phyloP scores from a whole-genome alignment of 2,888 invertebrate genomes.

The Polyploca ridens region DNA sequence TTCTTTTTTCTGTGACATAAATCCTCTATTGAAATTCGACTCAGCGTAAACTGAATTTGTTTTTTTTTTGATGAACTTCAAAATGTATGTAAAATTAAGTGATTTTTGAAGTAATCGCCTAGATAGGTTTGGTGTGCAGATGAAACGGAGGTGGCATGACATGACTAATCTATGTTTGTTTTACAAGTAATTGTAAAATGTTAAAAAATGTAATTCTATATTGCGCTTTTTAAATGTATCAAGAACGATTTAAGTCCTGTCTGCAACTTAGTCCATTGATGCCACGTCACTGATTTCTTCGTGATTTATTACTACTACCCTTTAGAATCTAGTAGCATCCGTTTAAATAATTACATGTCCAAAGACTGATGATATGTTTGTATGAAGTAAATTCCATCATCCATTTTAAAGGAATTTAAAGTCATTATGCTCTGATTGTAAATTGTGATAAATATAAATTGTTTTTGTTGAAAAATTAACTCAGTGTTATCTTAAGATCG shows the following conservation, averaged over 20 bases:
- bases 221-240: background rate
- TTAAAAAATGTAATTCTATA: too few relatives aligned
- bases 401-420: conserved; percentile 26
- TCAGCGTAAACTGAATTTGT: too few relatives aligned
- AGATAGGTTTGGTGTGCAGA: too few relatives aligned
- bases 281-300: conserved; percentile 60
- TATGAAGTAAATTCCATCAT: conserved; percentile 37
- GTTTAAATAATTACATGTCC: conserved; percentile 62
- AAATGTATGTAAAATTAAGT: too few relatives aligned
- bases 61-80: too few relatives aligned
- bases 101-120: too few relatives aligned
- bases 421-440: background rate
- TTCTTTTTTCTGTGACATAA: too few relatives aligned
- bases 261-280: conserved; percentile 47
- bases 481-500: too few relatives aligned
- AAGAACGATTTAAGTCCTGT: conserved; percentile 14
- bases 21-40: too few relatives aligned
- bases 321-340: conserved; percentile 48
- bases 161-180: too few relatives aligned
- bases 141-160: too few relatives aligned
- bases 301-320: conserved; percentile 59
- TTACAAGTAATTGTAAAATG: too few relatives aligned
- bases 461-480: background rate
- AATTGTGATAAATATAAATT: background rate
- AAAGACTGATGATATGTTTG: conserved; percentile 43